These are phyloP conservation scores for Leucophenga montana DNA, from an alignment of 2,888 invertebrate species.

Conservation along the genomic window DNA sequence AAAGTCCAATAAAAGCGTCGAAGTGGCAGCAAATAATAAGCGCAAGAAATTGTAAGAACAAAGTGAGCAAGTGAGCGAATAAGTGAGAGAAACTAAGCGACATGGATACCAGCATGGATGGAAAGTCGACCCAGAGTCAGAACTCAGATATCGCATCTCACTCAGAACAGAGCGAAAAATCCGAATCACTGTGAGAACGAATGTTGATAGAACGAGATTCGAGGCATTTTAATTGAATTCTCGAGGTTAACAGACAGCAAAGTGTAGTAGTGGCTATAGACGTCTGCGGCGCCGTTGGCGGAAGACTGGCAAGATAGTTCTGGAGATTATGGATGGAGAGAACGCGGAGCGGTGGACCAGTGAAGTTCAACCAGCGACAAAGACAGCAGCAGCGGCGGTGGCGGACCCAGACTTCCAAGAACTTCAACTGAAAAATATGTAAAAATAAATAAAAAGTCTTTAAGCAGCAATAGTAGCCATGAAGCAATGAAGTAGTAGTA, in stretches of 20 bases:
- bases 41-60: conserved; percentile 10
- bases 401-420: conserved; percentile 19
- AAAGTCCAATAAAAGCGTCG: background rate
- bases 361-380: background rate
- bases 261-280: background rate
- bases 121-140: background rate
- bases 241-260: conserved; percentile 55
- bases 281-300: background rate
- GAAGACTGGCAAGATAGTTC: background rate
- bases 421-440: conserved; percentile 22
- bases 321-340: background rate
- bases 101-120: background rate
- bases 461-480: background rate
- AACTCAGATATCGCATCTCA: background rate
- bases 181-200: background rate
- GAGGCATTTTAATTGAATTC: conserved; percentile 63
- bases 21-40: background rate
- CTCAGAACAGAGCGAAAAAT: background rate
- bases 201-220: conserved; percentile 29
- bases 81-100: conserved; percentile 9
- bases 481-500: no score
- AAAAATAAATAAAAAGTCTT: conserved; percentile 13
- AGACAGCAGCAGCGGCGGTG: background rate
- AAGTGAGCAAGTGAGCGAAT: background rate
- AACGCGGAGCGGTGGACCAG: background rate